A percentile compares a stretch with the other conserved stretches of the same genome.
Conservation (phyloP, 2,888 invertebrate species). For the Quadroppia sp. region DNA sequence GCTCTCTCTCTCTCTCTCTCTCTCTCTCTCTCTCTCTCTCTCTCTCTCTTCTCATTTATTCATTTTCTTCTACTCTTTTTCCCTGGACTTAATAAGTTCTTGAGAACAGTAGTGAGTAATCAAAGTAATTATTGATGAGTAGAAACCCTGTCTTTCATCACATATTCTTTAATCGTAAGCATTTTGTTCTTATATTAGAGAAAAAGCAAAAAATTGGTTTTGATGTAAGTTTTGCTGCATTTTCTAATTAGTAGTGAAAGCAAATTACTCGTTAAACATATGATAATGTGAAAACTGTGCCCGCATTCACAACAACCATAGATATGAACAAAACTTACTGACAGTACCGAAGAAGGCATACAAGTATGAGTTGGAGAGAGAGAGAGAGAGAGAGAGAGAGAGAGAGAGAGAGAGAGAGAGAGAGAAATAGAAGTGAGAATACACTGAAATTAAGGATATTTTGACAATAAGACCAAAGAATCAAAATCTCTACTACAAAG, state of each 20-base stretch:
- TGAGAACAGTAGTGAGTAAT: slow-evolving; percentile 17
- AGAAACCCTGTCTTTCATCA: slow-evolving; percentile 16
- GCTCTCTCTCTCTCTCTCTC: no score
- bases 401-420: no score
- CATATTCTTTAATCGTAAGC: background rate
- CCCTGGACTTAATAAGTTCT: slow-evolving; percentile 30
- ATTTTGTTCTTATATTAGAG: slow-evolving; percentile 14
- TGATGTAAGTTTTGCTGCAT: background rate
- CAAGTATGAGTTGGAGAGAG: background rate
- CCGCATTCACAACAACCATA: slow-evolving; percentile 8
- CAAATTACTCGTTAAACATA: slow-evolving; percentile 40
- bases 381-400: background rate
- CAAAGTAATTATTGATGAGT: slow-evolving; percentile 38
- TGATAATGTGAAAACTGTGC: slow-evolving; percentile 37
- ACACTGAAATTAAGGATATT: background rate
- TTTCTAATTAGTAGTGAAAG: slow-evolving; percentile 39
- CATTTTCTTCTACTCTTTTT: no score
- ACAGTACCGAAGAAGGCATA: no score
- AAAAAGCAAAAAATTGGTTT: slow-evolving; percentile 8
- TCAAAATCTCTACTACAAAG: background rate
- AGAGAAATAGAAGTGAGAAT: no score
- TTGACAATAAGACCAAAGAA: background rate
- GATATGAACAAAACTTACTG: no score
- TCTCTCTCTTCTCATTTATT: no score
- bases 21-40: no score